These are phyloP conservation scores for Merluccius polli DNA, from an alignment of 2,797 vertebrate species.

Conservation along the genomic window DNA sequence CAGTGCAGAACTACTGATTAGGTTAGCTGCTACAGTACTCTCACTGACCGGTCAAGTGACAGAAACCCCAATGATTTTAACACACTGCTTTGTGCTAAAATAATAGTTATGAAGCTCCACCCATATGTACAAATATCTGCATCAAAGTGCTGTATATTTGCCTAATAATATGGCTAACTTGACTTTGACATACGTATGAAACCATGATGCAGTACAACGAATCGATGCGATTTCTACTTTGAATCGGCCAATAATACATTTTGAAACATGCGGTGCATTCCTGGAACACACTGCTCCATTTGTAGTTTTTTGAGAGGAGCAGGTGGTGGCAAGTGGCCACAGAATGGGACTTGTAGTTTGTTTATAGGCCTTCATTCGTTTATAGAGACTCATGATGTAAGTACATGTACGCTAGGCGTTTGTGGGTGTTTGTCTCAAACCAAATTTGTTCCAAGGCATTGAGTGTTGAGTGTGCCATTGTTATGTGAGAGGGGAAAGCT, in stretches of 20 bases:
- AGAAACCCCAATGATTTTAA: not conserved
- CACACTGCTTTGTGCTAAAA: not conserved
- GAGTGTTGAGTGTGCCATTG: constrained; percentile 2
- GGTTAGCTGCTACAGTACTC: not conserved
- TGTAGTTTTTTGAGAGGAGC: not conserved
- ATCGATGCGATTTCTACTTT: not conserved
- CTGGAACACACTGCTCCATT: no score
- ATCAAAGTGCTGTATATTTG: no score
- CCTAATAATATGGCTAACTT: not conserved
- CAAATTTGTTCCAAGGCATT: not conserved
- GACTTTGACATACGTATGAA: no score
- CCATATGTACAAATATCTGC: not conserved
- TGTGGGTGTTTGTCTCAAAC: not conserved
- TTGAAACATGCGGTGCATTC: no score
- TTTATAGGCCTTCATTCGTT: not conserved
- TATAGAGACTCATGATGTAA: not conserved
- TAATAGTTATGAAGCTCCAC: not conserved
- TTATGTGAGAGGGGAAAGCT: constrained; percentile 38
- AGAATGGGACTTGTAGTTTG: not conserved
- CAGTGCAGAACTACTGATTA: not conserved
- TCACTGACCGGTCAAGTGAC: not conserved
- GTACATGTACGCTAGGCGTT: not conserved
- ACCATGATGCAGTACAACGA: not conserved
- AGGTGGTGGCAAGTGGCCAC: no score
- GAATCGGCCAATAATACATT: no score